Evolutionary conservation across 2,888 invertebrate species (phyloP).

Genomic region (Sturmia bella): DNA sequence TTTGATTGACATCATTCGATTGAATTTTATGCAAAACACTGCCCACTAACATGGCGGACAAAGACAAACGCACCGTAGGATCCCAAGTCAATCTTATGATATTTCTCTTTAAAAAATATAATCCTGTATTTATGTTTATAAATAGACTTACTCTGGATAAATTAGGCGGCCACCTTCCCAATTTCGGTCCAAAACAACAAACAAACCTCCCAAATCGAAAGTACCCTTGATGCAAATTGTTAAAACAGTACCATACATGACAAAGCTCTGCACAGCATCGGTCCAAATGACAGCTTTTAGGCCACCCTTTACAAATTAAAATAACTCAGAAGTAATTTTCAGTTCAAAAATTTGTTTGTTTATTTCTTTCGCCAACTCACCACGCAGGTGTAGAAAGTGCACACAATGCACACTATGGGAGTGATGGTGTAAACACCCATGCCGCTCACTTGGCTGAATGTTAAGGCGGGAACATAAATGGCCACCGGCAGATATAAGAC

Average conservation of each 20-base stretch:
- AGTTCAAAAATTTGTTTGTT: neutral
- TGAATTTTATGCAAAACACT: conserved; percentile 90
- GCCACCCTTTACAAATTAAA: conserved; percentile 84
- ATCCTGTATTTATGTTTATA: neutral
- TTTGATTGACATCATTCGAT: conserved; percentile 90
- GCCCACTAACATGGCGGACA: conserved; percentile 89
- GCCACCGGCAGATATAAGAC: conserved; percentile 79
- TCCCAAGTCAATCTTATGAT: conserved; percentile 88
- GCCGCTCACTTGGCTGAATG: conserved; percentile 88
- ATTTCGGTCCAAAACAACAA: conserved; percentile 86
- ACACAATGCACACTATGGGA: conserved; percentile 88
- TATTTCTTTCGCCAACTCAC: conserved; percentile 83
- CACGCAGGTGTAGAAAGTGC: conserved; percentile 95
- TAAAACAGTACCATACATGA: conserved; percentile 89
- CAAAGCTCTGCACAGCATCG: conserved; percentile 89
- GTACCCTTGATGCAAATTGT: conserved; percentile 89
- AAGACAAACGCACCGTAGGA: conserved; percentile 89
- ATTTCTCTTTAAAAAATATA: neutral
- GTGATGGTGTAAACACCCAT: conserved; percentile 91
- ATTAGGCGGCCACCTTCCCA: conserved; percentile 87
- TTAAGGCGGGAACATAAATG: conserved; percentile 88
- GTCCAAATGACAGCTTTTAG: conserved; percentile 92
- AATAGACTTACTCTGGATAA: conserved; percentile 84
- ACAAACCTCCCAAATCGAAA: conserved; percentile 87
- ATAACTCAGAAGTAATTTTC: no score